These are phyloP conservation scores for Drosophila meridionalis DNA, from an alignment of 2,888 invertebrate species.

Conservation along the genomic window DNA sequence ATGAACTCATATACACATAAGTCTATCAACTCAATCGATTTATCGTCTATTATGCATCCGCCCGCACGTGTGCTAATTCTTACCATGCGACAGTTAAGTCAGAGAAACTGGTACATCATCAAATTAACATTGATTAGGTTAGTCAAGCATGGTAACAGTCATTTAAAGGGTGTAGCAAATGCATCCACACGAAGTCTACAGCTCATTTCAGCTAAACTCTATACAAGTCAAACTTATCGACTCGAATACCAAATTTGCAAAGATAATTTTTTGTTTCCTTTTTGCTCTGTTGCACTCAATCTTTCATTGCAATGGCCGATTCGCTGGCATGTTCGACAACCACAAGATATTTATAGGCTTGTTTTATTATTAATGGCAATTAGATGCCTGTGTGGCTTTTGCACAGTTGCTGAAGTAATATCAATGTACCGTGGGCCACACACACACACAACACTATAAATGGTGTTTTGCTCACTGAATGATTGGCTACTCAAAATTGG, in stretches of 20 bases:
- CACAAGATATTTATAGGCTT: constrained; percentile 67
- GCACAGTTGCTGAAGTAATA: constrained; percentile 46
- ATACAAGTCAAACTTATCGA: not conserved
- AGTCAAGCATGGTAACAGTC: constrained; percentile 75
- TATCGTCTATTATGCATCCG: constrained; percentile 81
- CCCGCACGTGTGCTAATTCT: constrained; percentile 66
- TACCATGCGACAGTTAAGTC: constrained; percentile 62
- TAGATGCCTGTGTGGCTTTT: constrained; percentile 72
- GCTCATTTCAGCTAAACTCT: not conserved
- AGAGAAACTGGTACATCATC: constrained; percentile 36
- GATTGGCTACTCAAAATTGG: constrained; percentile 48
- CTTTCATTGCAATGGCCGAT: constrained; percentile 56
- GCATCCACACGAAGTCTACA: not conserved
- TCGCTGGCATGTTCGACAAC: constrained; percentile 54
- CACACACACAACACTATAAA: constrained; percentile 23
- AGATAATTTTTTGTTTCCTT: constrained; percentile 8
- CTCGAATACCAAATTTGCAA: constrained; percentile 24
- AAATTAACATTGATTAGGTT: constrained; percentile 44
- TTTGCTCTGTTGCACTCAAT: constrained; percentile 39
- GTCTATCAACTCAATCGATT: constrained; percentile 7
- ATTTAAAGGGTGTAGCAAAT: constrained; percentile 70
- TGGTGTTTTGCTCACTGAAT: constrained; percentile 59
- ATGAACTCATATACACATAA: not conserved
- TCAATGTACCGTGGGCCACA: constrained; percentile 32
- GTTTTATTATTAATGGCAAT: constrained; percentile 79